Evolutionary conservation across 1,140 invertebrate species (phyloP).

Genomic region (Helicoverpa zea): DNA sequence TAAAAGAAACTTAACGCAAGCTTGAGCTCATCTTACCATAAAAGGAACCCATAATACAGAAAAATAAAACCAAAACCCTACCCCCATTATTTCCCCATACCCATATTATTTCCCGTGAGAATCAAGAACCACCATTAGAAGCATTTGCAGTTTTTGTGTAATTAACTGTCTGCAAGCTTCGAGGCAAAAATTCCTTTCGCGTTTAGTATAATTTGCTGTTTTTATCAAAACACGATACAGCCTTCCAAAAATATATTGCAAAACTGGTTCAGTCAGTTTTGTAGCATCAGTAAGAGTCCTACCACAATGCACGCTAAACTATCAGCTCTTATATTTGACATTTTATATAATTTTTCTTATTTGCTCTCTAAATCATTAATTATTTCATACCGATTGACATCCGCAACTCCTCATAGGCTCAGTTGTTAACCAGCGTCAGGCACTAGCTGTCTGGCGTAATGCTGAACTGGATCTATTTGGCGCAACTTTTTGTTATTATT

Average conservation of each 20-base stretch:
- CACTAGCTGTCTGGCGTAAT: no score
- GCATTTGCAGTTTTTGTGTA: background rate
- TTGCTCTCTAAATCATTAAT: no score
- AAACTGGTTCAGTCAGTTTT: background rate
- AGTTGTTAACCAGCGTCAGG: no score
- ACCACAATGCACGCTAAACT: no score
- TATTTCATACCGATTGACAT: no score
- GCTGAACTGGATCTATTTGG: no score
- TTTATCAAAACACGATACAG: background rate
- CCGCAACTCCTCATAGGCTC: no score
- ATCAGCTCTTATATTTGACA: no score
- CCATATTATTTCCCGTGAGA: conserved; percentile 15
- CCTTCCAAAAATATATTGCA: background rate
- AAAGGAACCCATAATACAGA: background rate
- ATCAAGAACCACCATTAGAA: background rate
- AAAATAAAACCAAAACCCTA: conserved; percentile 3
- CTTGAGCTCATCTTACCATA: background rate
- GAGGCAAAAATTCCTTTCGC: background rate
- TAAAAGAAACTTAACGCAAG: background rate
- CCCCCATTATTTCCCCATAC: no score
- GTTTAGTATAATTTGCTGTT: background rate
- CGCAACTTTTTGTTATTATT: no score
- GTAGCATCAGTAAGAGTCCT: background rate
- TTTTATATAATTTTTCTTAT: no score
- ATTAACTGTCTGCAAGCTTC: background rate